phyloP scores from a whole-genome alignment of 2,113 vertebrate species.

The Nestor notabilis region DNA sequence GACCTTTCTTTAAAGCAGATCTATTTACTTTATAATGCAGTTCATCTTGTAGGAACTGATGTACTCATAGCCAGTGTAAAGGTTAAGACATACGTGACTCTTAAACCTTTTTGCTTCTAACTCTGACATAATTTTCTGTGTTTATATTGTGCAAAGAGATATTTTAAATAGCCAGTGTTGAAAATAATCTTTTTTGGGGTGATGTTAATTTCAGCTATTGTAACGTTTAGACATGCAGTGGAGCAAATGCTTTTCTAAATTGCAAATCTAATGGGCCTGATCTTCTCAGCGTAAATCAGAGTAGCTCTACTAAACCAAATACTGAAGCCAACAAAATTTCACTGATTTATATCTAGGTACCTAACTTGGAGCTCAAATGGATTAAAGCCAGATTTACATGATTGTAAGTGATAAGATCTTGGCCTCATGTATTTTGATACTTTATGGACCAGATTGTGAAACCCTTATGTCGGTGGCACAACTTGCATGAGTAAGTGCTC shows the following conservation, averaged over 20 bases:
- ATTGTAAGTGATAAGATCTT: conserved; percentile 45
- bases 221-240: conserved; percentile 15
- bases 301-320: conserved; percentile 20
- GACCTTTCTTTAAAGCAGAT: conserved; percentile 93
- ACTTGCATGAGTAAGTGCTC: conserved; percentile 35
- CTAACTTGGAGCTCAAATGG: conserved; percentile 33
- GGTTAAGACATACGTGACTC: conserved; percentile 85
- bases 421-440: conserved; percentile 37
- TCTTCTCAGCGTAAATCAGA: conserved; percentile 32
- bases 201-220: conserved; percentile 17
- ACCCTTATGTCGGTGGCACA: conserved; percentile 17
- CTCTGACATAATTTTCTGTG: conserved; percentile 22
- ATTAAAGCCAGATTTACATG: conserved; percentile 49
- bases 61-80: conserved; percentile 87
- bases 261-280: conserved; percentile 38
- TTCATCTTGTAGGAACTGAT: conserved; percentile 86
- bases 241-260: conserved; percentile 46
- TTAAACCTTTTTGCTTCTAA: conserved; percentile 73
- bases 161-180: neutral
- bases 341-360: conserved; percentile 47
- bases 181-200: conserved; percentile 38
- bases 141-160: conserved; percentile 8
- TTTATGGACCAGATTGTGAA: conserved; percentile 41
- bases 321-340: neutral
- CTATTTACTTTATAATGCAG: conserved; percentile 94